phyloP scores from a whole-genome alignment of 37 sponge, comb jelly and placozoan species.

The Eunapius fragilis region DNA sequence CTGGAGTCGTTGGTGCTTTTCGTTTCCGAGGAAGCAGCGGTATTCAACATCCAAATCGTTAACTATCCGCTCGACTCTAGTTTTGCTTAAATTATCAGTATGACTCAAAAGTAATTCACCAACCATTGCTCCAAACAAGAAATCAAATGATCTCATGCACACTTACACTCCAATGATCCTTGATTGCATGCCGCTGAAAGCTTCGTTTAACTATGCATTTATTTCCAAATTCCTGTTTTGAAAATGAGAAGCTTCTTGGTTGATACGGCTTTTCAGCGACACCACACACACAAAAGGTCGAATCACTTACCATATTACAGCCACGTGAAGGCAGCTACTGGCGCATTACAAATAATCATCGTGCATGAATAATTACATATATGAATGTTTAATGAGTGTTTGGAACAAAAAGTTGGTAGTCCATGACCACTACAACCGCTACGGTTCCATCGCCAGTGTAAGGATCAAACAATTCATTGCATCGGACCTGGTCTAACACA shows the following conservation, averaged over 20 bases:
- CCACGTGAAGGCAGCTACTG: too few relatives aligned
- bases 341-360: too few relatives aligned
- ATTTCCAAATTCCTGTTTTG: conserved; percentile 25
- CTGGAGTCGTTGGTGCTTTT: not conserved
- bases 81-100: conserved; percentile 58
- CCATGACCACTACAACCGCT: too few relatives aligned
- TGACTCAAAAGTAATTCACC: conserved; percentile 2
- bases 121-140: conserved; percentile 31
- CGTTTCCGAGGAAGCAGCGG: conserved; percentile 15
- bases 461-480: not conserved
- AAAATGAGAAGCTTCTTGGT: conserved; percentile 27
- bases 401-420: too few relatives aligned
- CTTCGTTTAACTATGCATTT: conserved; percentile 32
- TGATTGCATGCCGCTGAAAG: conserved; percentile 43
- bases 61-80: conserved; percentile 39
- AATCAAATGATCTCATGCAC: conserved; percentile 52
- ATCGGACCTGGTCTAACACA: not conserved
- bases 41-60: not conserved
- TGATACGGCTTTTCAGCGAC: conserved; percentile 20
- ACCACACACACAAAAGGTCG: too few relatives aligned
- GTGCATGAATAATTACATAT: too few relatives aligned
- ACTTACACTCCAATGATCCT: conserved; percentile 39
- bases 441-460: too few relatives aligned
- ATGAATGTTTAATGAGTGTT: too few relatives aligned
- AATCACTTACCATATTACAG: too few relatives aligned